Evolutionary conservation across 2,113 vertebrate species (phyloP).

Genomic region (Bos taurus): DNA sequence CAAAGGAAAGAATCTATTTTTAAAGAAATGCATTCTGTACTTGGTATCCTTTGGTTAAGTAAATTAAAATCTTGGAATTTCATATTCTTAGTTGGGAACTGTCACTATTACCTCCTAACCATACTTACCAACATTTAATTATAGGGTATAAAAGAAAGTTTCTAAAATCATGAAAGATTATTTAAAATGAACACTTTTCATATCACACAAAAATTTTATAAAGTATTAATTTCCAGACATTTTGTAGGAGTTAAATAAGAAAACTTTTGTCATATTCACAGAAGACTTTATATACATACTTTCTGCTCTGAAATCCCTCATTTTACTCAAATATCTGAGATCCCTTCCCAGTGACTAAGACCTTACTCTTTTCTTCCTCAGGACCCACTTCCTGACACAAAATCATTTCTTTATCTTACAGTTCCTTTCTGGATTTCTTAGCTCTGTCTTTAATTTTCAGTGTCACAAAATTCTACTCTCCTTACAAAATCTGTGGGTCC

Average conservation of each 20-base stretch:
- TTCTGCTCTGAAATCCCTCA: not conserved
- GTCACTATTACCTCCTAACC: not conserved
- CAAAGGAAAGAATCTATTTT: not conserved
- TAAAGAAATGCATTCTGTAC: not conserved
- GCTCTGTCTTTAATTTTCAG: not conserved
- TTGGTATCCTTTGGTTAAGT: not conserved
- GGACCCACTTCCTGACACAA: not conserved
- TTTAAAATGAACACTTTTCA: not conserved
- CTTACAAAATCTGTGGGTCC: not conserved
- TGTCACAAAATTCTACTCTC: not conserved
- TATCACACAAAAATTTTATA: not conserved
- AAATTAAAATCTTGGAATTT: not conserved
- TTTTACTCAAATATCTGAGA: not conserved
- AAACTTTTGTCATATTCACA: not conserved
- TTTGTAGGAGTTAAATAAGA: not conserved
- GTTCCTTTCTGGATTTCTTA: not conserved
- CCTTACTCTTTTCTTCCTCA: not conserved
- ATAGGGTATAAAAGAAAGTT: not conserved
- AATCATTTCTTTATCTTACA: not conserved
- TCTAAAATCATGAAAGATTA: not conserved
- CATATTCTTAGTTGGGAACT: not conserved
- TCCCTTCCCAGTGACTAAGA: not conserved
- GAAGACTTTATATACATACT: not conserved
- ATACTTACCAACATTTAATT: not conserved
- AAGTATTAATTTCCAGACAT: not conserved